A percentile compares a stretch with the other conserved stretches of the same genome.
phyloP scores from a whole-genome alignment of 53 echinoderm and acorn worm species.

The Temnopleurus reevesii region DNA sequence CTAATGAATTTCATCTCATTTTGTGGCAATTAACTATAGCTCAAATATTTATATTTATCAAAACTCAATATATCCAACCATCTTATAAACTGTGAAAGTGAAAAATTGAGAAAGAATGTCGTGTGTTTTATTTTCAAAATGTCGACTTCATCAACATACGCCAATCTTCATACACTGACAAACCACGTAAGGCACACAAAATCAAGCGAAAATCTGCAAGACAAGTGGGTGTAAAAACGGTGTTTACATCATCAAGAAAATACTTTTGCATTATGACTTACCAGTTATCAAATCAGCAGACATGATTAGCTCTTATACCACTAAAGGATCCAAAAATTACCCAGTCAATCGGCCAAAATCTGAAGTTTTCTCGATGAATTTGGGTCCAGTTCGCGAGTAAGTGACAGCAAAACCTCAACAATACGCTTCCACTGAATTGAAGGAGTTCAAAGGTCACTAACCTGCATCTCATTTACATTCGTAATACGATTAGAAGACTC shows the following conservation, averaged over 20 bases:
- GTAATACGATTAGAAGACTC: background rate
- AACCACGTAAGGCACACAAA: background rate
- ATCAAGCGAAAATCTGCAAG: background rate
- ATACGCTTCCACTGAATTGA: background rate
- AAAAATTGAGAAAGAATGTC: background rate
- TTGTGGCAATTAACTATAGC: background rate
- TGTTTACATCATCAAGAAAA: background rate
- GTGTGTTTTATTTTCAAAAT: background rate
- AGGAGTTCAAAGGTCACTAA: constrained; percentile 43
- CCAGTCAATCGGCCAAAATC: background rate
- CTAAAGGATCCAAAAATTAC: background rate
- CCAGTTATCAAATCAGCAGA: constrained; percentile 28
- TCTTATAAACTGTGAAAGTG: background rate
- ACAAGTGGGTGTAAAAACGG: background rate
- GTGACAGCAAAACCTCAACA: constrained; percentile 32
- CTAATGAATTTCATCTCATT: background rate
- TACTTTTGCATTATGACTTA: background rate
- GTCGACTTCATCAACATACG: background rate
- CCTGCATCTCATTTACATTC: constrained; percentile 33
- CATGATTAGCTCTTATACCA: background rate
- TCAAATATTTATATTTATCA: background rate
- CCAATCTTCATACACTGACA: background rate
- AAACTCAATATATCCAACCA: background rate
- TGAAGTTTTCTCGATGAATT: background rate
- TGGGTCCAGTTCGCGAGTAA: background rate